Evolutionary conservation across 2,888 invertebrate species (phyloP), one percentile per base, ranked within the genome.

Genomic region (Acrocyrtus sp.): DNA sequence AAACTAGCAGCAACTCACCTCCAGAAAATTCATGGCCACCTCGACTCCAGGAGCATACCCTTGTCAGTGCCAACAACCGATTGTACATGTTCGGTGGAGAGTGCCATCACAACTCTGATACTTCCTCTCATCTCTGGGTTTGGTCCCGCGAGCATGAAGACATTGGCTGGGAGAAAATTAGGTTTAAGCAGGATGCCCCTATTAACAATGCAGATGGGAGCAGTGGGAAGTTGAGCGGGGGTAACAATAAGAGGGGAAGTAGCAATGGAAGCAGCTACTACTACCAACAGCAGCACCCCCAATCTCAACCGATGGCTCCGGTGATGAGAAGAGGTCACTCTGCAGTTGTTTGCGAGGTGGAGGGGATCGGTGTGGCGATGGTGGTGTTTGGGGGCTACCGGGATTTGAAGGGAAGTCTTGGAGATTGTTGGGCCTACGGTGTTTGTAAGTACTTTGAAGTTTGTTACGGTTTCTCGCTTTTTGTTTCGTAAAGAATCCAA

Each of bases 21-120:
- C 17, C 3, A 4, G 85, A 86, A 51, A 92, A 92, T 0, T 91
- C 91, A 77, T 86, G 88, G 39, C 92, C 94, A 50, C 92, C 93
- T 0, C 89, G 91, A 78, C 88, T 95, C 72, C 94, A 95, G 85
- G 94, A 94, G 83, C 94, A 95, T 86, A 90, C 90, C 10, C 90
- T 92, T 61, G 91, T 94, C n/a, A 89, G 91, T 34, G 90, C 92
- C 85, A 90, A 88, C 83, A 89, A 89, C 81, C 87, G 88, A 78
- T 88, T 95, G 74, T 92, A 93, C 84, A 90, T 95, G 79, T 95
- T 95, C 85, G 95, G 95, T 0, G 95, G 95, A 0, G 93, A 94
- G 24, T 45, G 45, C n/a, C 39, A 48, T 24, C 48, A 39, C 17
- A 60, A 60, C 27, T 58, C 58, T 8, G 67, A 67, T 34, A 43